Percentiles rank a stretch among this genome's conserved stretches.
Conservation (phyloP, 23 tunicate species). For the Oikopleura albicans region DNA sequence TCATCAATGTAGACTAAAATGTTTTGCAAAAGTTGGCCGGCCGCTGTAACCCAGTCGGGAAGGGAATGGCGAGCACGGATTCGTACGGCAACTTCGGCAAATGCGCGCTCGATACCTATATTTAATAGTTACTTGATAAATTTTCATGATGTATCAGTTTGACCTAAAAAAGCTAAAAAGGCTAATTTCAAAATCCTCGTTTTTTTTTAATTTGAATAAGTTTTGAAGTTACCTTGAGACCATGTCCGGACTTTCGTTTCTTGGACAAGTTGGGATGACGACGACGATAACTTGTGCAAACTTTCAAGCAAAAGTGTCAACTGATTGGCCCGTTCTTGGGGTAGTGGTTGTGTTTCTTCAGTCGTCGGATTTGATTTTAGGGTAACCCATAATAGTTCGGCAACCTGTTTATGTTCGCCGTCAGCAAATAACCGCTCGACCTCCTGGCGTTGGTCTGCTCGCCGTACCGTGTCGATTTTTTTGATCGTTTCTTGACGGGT, state of each 20-base stretch:
- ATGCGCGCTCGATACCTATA: neutral
- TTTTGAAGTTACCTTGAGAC: neutral
- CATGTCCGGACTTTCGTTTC: neutral
- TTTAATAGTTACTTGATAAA: neutral
- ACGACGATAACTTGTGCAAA: neutral
- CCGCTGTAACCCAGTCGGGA: slow-evolving; percentile 7
- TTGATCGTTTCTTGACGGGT: neutral
- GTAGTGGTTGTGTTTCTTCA: neutral
- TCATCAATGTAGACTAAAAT: neutral
- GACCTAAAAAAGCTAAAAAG: too few relatives aligned
- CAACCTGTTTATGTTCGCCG: slow-evolving; percentile 27
- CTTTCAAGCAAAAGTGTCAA: neutral
- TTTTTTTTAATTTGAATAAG: too few relatives aligned
- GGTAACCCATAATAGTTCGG: slow-evolving; percentile 30
- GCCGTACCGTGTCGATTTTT: neutral
- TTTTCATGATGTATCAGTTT: too few relatives aligned
- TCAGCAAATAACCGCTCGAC: slow-evolving; percentile 26
- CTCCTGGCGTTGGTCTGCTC: slow-evolving; percentile 19
- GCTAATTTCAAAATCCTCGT: too few relatives aligned
- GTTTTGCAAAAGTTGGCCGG: neutral
- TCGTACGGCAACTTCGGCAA: slow-evolving; percentile 8
- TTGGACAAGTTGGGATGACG: neutral
- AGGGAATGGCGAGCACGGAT: neutral
- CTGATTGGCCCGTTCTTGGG: slow-evolving; percentile 16
- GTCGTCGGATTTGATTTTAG: neutral